Conservation (phyloP, 2,797 vertebrate genomes). For the Natrix natrix region DNA sequence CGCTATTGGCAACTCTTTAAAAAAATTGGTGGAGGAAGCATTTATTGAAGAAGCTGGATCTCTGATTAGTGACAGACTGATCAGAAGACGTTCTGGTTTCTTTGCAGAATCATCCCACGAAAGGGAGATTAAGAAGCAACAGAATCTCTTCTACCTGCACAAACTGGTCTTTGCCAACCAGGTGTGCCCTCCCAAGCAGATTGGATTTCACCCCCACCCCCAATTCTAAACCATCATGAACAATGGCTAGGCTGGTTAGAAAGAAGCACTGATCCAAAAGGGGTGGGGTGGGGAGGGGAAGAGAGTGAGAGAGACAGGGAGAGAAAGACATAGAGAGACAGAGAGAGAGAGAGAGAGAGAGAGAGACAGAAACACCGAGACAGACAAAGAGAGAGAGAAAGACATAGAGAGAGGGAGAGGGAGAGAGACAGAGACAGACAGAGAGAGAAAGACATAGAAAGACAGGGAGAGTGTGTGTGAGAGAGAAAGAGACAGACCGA, state of each 20-base stretch:
- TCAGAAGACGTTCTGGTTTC: background rate
- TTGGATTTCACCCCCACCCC: background rate
- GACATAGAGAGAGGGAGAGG: too few relatives aligned
- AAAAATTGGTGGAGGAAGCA: background rate
- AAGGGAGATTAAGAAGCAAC: background rate
- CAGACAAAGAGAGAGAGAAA: too few relatives aligned
- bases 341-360: fast-evolving
- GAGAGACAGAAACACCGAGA: too few relatives aligned
- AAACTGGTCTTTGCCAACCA: background rate
- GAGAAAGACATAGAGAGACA: too few relatives aligned
- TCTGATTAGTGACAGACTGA: background rate
- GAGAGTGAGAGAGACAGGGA: background rate
- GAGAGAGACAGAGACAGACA: too few relatives aligned
- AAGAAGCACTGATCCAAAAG: background rate
- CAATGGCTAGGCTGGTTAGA: background rate
- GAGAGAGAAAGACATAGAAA: too few relatives aligned
- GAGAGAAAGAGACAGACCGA: too few relatives aligned
- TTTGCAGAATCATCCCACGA: background rate
- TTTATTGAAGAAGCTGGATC: background rate
- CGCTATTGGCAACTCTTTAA: background rate
- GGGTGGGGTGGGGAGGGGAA: too few relatives aligned
- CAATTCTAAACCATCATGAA: background rate
- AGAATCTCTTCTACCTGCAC: background rate
- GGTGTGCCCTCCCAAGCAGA: background rate
- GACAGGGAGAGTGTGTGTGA: too few relatives aligned